Evolutionary conservation across 2,797 vertebrate species (phyloP).

Genomic region (Bradypodion pumilum): DNA sequence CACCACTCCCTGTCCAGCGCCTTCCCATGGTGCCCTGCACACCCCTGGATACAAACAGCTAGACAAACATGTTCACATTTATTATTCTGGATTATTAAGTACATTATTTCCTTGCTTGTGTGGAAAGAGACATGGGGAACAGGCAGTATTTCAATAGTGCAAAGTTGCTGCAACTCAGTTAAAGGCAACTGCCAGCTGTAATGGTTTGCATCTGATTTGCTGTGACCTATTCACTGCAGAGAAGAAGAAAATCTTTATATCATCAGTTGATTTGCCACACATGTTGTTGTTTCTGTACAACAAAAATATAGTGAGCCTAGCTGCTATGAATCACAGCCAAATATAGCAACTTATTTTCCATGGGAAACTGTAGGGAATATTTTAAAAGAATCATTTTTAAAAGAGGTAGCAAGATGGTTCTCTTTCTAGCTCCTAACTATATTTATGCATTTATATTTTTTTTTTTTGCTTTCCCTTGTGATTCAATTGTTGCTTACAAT

Average conservation of each 20-base stretch:
- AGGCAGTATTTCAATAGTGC: constrained; percentile 29
- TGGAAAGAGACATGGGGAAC: background rate
- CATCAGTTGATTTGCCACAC: background rate
- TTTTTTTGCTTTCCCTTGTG: background rate
- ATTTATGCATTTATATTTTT: too few species aligned
- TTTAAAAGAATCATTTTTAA: background rate
- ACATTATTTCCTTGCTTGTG: background rate
- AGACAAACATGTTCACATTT: too few species aligned
- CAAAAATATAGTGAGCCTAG: constrained; percentile 19
- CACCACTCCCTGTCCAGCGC: too few species aligned
- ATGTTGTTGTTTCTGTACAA: constrained; percentile 46
- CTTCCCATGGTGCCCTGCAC: too few species aligned
- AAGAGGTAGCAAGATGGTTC: background rate
- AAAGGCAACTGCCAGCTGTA: constrained; percentile 34
- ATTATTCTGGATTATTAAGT: too few species aligned
- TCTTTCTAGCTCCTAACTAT: background rate
- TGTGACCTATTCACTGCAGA: constrained; percentile 41
- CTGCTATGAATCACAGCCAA: constrained; percentile 13
- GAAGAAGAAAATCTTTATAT: constrained; percentile 40
- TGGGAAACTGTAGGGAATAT: constrained; percentile 8
- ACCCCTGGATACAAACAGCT: too few species aligned
- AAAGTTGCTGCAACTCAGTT: constrained; percentile 9
- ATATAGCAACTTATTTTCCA: background rate
- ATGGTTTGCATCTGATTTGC: constrained; percentile 55
- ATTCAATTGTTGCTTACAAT: background rate